Evolutionary conservation across 1,140 invertebrate species (phyloP).

Genomic region (Gonioctena quinquepunctata): DNA sequence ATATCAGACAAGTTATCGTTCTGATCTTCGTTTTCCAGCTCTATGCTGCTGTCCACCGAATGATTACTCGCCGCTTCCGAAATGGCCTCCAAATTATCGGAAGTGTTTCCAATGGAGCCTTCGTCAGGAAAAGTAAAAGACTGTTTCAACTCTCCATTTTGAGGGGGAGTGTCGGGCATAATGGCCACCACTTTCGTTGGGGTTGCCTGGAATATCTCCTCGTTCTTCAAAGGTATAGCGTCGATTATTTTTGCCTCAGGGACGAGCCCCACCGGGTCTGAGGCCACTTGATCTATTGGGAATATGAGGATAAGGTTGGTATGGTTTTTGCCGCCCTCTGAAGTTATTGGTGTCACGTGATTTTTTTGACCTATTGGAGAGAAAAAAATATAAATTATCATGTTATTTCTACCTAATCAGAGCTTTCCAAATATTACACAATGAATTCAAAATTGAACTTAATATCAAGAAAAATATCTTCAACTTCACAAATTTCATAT

Average conservation of each 20-base stretch:
- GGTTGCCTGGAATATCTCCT: conserved; percentile 16
- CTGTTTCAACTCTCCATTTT: conserved; percentile 25
- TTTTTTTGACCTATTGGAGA: not conserved
- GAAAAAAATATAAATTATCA: too few relatives aligned
- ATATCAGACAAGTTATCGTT: conserved; percentile 92
- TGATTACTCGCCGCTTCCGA: conserved; percentile 94
- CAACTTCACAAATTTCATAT: too few relatives aligned
- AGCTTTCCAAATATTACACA: too few relatives aligned
- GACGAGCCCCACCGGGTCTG: conserved; percentile 70
- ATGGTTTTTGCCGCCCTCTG: not conserved
- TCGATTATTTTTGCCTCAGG: conserved; percentile 70
- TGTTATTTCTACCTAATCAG: too few relatives aligned
- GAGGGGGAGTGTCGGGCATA: conserved; percentile 9
- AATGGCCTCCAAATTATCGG: conserved; percentile 91
- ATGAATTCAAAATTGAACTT: too few relatives aligned
- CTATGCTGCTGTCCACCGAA: conserved; percentile 89
- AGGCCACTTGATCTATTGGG: conserved; percentile 61
- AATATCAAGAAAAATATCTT: too few relatives aligned
- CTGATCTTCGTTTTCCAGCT: conserved; percentile 83
- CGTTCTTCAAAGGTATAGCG: conserved; percentile 29
- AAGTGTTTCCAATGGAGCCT: conserved; percentile 82
- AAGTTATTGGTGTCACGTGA: not conserved
- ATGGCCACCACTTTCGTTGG: not conserved
- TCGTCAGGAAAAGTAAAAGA: conserved; percentile 86
- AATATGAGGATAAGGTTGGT: conserved; percentile 65